Evolutionary conservation across 2,797 vertebrate genomes (phyloP), one percentile per base, ranked within the genome.

Genomic region (Cirrhinus mrigala): DNA sequence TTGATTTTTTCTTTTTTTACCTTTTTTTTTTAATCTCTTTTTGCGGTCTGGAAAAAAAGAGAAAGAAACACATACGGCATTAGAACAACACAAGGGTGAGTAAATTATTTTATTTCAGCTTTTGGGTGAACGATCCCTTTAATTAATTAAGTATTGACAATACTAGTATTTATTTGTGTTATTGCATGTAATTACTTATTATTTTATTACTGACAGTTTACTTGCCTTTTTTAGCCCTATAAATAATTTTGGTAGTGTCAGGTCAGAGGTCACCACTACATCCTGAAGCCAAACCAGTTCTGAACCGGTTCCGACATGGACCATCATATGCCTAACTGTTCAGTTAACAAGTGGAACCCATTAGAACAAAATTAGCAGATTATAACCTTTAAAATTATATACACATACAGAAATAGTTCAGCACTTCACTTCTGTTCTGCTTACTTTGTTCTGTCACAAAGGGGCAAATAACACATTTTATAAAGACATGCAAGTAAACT

Each of bases 401-500:
- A 40, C 12, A 44, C 12, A 40, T 16, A 54, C 18, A 12, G 10
- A 24, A 27, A 60, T 14, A 33, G 10, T 50, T 66, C 10, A 48
- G 7, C 27, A 22, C 48, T 66, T 64, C 27, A 68, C 11, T 66
- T 50, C 20, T 37, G 18, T 68, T 80, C 20, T 68, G 24, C 52
- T 68, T 48, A 52, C 20, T 54, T 69, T 40, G 79, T 52, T 80
- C 27, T 37, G 79, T 69, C 12, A 40, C 48, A 6, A 81, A 69
- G 46, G 22, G 46, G 46, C 48, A 76, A 33, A 62, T 64, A 74
- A 40, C 81, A 75, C 56, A 62, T 62, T 73, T 82, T 27, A 46
- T 16, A 60, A 2, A 82, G 20, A 22, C 29, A 64, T 54, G 24
- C 37, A n/a, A 40, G 69, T 52, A 52, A 80, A 85, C 44, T 20